Evolutionary conservation across 1,140 invertebrate species (phyloP), one percentile per base, ranked within the genome.

Genomic region (Hestina assimilis): DNA sequence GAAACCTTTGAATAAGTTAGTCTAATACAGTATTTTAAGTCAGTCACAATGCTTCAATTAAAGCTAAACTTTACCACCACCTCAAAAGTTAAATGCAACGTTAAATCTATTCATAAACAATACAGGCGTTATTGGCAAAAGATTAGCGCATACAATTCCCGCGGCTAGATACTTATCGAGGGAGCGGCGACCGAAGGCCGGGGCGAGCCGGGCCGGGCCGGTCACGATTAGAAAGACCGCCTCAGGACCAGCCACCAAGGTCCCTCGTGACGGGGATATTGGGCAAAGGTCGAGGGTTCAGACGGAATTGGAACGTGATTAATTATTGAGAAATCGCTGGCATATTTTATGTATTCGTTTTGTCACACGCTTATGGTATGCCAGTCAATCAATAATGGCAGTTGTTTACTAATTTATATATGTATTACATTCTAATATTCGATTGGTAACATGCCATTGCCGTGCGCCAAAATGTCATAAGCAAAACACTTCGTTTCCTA

Each of bases 141-240:
- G 14, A 47, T 47, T 47, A 17, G 28, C 21, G 45, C 45, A 46
- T 17, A 55, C 42, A 55, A 46, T 55, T 24, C 42, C 23, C 9
- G 14, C 14, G 3, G 31, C 24, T 12, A 69, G 67, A 74, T 73
- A 59, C 26, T 45, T 67, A 79, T 74, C 75, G 47, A 72, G 72
- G 74, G 76, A 73, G 72, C 68, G 76, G 73, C 56, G 59, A 50
- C 43, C 67, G 67, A 74, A 75, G 72, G 74, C 69, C 71, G 54
- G n/a, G 33, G 40, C 29, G 28, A 35, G 23, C 45, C 43, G 40
- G 41, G 38, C 43, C 41, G 42, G 50, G 48, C 60, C 31, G 55
- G 66, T 68, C 66, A 68, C 66, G 66, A 64, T 64, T 68, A 64
- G 66, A 68, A 62, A 67, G 61, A 63, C 33, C 43, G 57, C 62